These are phyloP conservation scores for Theonella swinhoei DNA, from an alignment of 37 sponge, comb jelly and placozoan genomes.

Conservation along the genomic window DNA sequence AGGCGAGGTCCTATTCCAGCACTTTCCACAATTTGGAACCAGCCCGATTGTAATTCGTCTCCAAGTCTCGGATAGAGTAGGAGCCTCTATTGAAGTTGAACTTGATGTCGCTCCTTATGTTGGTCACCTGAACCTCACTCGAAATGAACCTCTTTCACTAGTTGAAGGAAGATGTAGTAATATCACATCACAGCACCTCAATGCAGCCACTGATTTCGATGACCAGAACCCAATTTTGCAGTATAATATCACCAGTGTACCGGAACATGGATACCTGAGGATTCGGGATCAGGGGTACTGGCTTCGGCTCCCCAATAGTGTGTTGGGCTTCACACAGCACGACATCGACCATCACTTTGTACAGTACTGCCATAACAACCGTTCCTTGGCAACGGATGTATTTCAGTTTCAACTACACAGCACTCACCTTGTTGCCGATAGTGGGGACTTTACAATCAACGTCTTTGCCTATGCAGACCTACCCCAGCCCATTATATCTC, in stretches of 20 bases:
- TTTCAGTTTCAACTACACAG: slow-evolving; percentile 41
- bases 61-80: background rate
- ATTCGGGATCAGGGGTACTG: background rate
- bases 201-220: slow-evolving; percentile 44
- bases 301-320: background rate
- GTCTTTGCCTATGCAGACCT: slow-evolving; percentile 2
- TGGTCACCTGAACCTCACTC: slow-evolving; percentile 9
- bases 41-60: background rate
- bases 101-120: slow-evolving; percentile 10
- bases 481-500: background rate
- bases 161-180: background rate
- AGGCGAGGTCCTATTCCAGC: slow-evolving; percentile 45
- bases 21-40: background rate
- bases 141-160: slow-evolving; percentile 26
- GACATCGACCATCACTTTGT: slow-evolving; percentile 17
- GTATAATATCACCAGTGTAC: slow-evolving; percentile 8
- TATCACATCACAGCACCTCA: slow-evolving; percentile 15
- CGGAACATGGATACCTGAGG: slow-evolving; percentile 19
- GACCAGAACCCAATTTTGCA: slow-evolving; percentile 33
- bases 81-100: background rate
- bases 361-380: slow-evolving; percentile 37
- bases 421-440: slow-evolving; percentile 7
- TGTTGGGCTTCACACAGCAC: slow-evolving; percentile 32
- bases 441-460: slow-evolving; percentile 25
- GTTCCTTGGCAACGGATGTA: background rate